Evolutionary conservation across 2,113 vertebrate genomes (phyloP).

Genomic region (Felis catus): DNA sequence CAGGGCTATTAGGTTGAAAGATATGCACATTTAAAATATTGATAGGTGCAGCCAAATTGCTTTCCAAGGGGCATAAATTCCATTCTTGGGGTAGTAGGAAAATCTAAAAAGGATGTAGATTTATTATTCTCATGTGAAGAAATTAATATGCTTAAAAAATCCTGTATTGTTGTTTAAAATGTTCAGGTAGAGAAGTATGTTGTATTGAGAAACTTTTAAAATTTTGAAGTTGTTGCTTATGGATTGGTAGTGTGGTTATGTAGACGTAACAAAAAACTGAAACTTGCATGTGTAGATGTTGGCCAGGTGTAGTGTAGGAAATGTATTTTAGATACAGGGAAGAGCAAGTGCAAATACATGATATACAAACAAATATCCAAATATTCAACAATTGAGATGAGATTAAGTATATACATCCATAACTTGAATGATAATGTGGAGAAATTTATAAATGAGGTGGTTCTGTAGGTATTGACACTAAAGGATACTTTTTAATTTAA

Average conservation of each 20-base stretch:
- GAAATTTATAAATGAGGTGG: neutral
- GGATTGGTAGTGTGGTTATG: neutral
- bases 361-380: constrained; percentile 8
- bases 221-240: constrained; percentile 34
- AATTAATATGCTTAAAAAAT: neutral
- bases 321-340: constrained; percentile 14
- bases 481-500: neutral
- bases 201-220: constrained; percentile 49
- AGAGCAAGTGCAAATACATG: neutral
- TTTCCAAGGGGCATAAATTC: neutral
- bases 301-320: neutral
- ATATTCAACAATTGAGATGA: neutral
- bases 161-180: constrained; percentile 45
- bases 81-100: neutral
- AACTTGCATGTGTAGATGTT: neutral
- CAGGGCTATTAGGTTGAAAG: constrained; percentile 13
- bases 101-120: neutral
- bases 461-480: neutral
- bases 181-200: neutral
- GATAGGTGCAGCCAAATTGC: neutral
- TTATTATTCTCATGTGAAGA: constrained; percentile 40
- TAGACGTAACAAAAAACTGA: neutral
- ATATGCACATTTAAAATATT: constrained; percentile 44
- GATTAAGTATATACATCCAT: neutral
- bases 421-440: neutral